Percentiles rank a stretch among this genome's conserved stretches.
Evolutionary conservation across 2,113 vertebrate genomes (phyloP).

Genomic region (Gymnorhina tibicen): DNA sequence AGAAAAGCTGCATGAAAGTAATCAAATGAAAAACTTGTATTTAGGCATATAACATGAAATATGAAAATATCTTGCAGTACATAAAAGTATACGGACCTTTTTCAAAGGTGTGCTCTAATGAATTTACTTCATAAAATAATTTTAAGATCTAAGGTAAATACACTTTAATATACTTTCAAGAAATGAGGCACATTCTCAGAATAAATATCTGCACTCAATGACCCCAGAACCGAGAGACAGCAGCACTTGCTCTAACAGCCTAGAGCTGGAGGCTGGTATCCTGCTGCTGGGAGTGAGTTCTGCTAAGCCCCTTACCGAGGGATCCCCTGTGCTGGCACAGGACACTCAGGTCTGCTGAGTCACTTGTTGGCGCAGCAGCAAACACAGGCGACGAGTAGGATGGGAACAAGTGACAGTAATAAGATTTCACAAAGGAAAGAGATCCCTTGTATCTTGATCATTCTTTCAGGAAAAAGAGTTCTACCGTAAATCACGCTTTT

Average conservation of each 20-base stretch:
- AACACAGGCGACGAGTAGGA: not conserved
- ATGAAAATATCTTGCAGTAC: not conserved
- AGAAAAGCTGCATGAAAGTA: not conserved
- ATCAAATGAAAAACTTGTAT: not conserved
- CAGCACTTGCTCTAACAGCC: not conserved
- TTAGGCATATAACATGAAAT: not conserved
- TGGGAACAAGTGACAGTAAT: not conserved
- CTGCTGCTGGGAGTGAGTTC: not conserved
- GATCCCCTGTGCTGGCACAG: not conserved
- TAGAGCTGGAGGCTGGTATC: not conserved
- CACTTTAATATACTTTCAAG: not conserved
- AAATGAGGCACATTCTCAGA: not conserved
- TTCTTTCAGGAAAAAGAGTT: not conserved
- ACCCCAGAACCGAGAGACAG: not conserved
- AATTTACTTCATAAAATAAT: not conserved
- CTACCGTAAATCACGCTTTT: not conserved
- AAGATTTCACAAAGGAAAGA: not conserved
- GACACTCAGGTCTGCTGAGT: not conserved
- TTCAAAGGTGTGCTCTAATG: not conserved
- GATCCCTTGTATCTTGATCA: not conserved
- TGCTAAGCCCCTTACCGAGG: rapidly evolving
- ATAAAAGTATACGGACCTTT: not conserved
- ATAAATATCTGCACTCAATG: not conserved
- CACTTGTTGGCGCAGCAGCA: not conserved
- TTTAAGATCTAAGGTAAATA: not conserved